Percentiles rank a stretch among this genome's conserved stretches.
These are phyloP conservation scores for Odobenus rosmarus DNA, from an alignment of 2,113 vertebrate genomes.

Conservation along the genomic window DNA sequence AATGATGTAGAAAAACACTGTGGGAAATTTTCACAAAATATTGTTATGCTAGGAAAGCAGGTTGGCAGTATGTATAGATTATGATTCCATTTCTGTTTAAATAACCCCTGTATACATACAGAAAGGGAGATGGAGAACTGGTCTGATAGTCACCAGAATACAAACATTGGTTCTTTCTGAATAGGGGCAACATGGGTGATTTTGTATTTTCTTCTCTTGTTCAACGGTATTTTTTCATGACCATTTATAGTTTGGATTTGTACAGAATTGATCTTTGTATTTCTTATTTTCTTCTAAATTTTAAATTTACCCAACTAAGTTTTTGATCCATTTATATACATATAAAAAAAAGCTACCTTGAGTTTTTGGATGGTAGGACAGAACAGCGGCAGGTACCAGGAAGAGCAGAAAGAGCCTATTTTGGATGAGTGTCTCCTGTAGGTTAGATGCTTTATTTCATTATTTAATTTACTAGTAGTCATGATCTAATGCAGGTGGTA, in stretches of 20 bases:
- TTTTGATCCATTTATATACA: background rate
- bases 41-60: background rate
- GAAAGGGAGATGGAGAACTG: background rate
- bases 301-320: background rate
- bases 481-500: background rate
- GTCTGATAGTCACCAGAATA: background rate
- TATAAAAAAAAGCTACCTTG: background rate
- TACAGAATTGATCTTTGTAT: background rate
- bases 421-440: background rate
- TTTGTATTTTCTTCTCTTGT: background rate
- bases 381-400: background rate
- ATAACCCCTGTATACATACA: background rate
- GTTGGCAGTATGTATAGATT: background rate
- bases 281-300: slow-evolving; percentile 5
- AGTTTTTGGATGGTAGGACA: background rate
- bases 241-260: background rate
- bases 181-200: background rate
- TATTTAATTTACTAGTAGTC: background rate
- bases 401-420: background rate
- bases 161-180: background rate
- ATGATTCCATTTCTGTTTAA: background rate
- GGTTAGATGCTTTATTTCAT: background rate
- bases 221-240: background rate
- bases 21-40: background rate
- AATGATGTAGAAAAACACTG: background rate